phyloP scores from a whole-genome alignment of 2,888 invertebrate genomes.

The Hirtodrosophila confusa region DNA sequence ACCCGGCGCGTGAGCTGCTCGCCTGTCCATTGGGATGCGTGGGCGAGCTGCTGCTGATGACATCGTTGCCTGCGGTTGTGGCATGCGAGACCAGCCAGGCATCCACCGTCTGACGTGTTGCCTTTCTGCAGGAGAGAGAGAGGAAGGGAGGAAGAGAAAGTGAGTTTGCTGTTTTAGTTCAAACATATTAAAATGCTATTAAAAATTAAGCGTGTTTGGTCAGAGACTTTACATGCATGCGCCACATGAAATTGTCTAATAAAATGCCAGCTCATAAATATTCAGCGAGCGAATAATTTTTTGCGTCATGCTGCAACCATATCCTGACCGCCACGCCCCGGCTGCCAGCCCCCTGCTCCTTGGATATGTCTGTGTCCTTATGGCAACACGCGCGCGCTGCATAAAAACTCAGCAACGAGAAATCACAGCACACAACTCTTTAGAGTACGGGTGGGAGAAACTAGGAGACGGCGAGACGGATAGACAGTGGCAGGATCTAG shows the following conservation, averaged over 20 bases:
- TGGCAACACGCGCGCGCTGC: constrained; percentile 63
- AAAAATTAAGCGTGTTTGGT: constrained; percentile 47
- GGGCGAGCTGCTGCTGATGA: constrained; percentile 85
- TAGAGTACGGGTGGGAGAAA: constrained; percentile 4
- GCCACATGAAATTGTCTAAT: constrained; percentile 68
- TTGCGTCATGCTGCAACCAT: constrained; percentile 33
- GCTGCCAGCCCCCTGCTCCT: constrained; percentile 1
- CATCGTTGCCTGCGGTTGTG: constrained; percentile 85
- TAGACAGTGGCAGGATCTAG: no score
- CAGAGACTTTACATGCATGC: constrained; percentile 38
- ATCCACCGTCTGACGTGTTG: constrained; percentile 95
- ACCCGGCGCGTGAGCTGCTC: constrained; percentile 89
- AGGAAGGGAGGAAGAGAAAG: neutral
- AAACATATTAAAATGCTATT: constrained; percentile 64
- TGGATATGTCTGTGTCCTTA: constrained; percentile 33
- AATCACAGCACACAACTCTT: constrained; percentile 62
- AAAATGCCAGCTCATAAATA: constrained; percentile 75
- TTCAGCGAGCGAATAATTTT: constrained; percentile 53
- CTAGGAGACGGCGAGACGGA: neutral
- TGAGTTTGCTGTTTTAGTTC: constrained; percentile 13
- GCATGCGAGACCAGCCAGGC: constrained; percentile 96
- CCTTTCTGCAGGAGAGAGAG: constrained; percentile 88
- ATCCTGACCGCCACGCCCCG: neutral
- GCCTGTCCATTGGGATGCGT: constrained; percentile 85
- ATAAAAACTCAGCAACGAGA: constrained; percentile 54